Evolutionary conservation across 2,888 invertebrate species (phyloP).

Genomic region (Ormyrus thymus): DNA sequence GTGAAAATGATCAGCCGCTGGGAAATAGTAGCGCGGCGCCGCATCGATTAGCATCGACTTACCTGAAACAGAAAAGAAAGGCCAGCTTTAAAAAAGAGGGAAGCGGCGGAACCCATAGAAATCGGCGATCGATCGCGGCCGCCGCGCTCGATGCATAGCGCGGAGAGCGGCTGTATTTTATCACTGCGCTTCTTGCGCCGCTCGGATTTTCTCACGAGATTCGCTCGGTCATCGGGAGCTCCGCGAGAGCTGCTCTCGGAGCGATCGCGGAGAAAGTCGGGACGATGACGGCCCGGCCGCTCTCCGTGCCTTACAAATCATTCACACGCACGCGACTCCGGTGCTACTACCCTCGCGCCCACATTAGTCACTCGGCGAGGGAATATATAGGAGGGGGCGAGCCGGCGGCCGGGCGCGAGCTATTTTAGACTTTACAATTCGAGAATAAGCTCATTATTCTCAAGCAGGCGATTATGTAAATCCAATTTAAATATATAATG

Average conservation of each 20-base stretch:
- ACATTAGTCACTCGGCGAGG: background rate
- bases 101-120: background rate
- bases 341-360: conserved; percentile 7
- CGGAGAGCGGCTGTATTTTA: background rate
- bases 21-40: conserved; percentile 9
- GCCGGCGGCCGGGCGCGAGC: no score
- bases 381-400: no score
- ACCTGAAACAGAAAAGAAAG: conserved; percentile 46
- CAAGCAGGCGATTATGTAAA: background rate
- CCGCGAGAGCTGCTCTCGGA: conserved; percentile 14
- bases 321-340: background rate
- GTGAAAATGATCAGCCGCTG: conserved; percentile 30
- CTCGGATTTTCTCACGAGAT: conserved; percentile 52
- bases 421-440: no score
- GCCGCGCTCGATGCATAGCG: background rate
- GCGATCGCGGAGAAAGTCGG: conserved; percentile 35
- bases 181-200: background rate
- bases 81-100: conserved; percentile 14
- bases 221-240: conserved; percentile 16
- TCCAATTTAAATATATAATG: no score
- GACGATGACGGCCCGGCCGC: conserved; percentile 21
- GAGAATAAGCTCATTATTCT: background rate
- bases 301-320: conserved; percentile 17
- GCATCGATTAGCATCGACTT: conserved; percentile 52
- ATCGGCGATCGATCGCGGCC: background rate